phyloP scores from a whole-genome alignment of 2,113 vertebrate species.

The Cheilinus undulatus region DNA sequence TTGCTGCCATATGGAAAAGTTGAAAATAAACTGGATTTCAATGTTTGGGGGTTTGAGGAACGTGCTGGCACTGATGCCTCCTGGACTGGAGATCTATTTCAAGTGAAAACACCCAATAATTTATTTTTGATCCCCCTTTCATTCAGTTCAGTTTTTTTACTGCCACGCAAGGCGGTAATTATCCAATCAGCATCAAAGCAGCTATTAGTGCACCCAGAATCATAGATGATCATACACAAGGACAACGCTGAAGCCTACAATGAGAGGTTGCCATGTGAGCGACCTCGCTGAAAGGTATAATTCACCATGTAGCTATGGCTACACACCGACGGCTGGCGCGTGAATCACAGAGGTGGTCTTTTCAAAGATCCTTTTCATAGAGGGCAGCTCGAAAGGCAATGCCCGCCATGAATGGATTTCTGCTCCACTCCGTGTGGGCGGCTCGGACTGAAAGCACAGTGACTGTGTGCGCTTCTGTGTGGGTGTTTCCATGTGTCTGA shows the following conservation, averaged over 20 bases:
- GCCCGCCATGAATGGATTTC: slow-evolving; percentile 61
- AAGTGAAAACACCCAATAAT: slow-evolving; percentile 37
- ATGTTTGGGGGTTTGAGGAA: slow-evolving; percentile 7
- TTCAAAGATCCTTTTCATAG: slow-evolving; percentile 72
- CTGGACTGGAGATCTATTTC: slow-evolving; percentile 23
- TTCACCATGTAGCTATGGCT: slow-evolving; percentile 65
- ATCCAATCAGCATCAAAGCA: slow-evolving; percentile 61
- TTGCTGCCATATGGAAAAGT: slow-evolving; percentile 9
- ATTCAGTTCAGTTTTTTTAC: slow-evolving; percentile 15
- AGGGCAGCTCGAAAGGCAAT: slow-evolving; percentile 55
- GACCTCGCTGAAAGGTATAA: slow-evolving; percentile 56
- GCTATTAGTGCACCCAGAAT: slow-evolving; percentile 49
- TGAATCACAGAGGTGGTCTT: slow-evolving; percentile 60
- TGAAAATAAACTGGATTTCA: background rate
- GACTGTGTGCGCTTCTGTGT: slow-evolving; percentile 16
- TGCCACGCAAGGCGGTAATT: slow-evolving; percentile 35
- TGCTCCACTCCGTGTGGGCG: slow-evolving; percentile 66
- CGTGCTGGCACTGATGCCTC: slow-evolving; percentile 10
- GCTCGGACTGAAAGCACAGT: slow-evolving; percentile 55
- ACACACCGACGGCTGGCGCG: slow-evolving; percentile 27
- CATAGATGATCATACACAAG: slow-evolving; percentile 30
- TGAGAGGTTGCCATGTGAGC: slow-evolving; percentile 56
- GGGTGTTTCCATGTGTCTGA: slow-evolving; percentile 33
- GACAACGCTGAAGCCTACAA: slow-evolving; percentile 23
- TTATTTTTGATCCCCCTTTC: slow-evolving; percentile 34